Percentiles rank a stretch among this genome's conserved stretches.
Evolutionary conservation across 1,140 invertebrate species (phyloP).

Genomic region (Bombus ignitus): DNA sequence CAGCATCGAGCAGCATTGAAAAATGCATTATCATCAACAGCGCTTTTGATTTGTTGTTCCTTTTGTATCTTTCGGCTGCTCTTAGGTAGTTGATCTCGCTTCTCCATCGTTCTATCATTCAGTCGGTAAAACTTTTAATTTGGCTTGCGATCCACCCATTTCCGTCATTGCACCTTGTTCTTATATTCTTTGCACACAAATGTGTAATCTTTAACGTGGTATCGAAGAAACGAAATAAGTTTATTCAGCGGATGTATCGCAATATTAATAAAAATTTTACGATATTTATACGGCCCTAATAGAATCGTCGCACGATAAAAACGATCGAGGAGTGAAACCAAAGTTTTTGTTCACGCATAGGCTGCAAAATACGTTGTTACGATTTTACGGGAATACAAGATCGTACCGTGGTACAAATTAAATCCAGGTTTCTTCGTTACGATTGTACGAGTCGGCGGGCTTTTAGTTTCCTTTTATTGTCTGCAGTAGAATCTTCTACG

Average conservation of each 20-base stretch:
- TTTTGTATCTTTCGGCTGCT: background rate
- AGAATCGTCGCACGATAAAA: background rate
- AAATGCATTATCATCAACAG: constrained; percentile 36
- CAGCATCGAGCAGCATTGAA: constrained; percentile 26
- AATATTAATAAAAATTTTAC: background rate
- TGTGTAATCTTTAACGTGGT: background rate
- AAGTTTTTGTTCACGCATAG: constrained; percentile 44
- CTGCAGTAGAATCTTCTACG: constrained; percentile 36
- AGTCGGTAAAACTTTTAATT: background rate
- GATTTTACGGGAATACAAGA: constrained; percentile 36
- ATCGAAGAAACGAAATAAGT: background rate
- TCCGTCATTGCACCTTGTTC: background rate
- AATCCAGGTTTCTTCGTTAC: constrained; percentile 60
- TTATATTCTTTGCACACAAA: background rate
- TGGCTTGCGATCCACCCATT: background rate
- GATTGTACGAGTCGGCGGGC: constrained; percentile 51
- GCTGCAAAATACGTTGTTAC: constrained; percentile 44
- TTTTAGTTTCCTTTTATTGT: constrained; percentile 62
- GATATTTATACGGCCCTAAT: background rate
- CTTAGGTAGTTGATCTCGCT: background rate
- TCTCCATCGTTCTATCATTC: background rate
- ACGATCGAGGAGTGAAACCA: background rate
- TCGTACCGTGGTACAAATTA: constrained; percentile 55
- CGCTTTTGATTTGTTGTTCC: background rate
- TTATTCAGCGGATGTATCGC: background rate